Conservation (phyloP, 2,888 invertebrate genomes). For the Graphium colonna region DNA sequence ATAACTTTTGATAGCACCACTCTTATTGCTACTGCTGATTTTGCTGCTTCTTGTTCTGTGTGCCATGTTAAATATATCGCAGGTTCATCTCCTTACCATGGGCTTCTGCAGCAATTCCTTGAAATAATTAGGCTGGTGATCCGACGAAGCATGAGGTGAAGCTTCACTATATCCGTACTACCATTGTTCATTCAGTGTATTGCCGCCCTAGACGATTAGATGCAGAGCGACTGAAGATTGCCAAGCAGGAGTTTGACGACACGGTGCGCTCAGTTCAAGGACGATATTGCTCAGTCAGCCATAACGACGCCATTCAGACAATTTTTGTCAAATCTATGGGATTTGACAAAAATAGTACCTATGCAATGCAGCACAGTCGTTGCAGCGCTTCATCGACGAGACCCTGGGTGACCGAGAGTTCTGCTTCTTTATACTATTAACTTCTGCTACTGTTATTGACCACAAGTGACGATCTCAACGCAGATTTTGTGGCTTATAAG, state of each 20-base stretch:
- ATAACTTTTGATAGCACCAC: slow-evolving; percentile 18
- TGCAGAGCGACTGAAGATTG: not conserved
- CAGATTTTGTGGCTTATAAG: not conserved
- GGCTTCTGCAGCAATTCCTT: not conserved
- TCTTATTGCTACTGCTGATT: not conserved
- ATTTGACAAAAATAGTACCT: no score
- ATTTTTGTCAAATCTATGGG: no score
- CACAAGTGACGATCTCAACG: not conserved
- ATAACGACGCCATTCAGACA: no score
- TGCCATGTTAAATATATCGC: slow-evolving; percentile 1
- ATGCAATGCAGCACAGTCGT: no score
- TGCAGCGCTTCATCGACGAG: not conserved
- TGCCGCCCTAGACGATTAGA: not conserved
- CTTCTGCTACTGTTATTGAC: not conserved
- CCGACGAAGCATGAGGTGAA: not conserved
- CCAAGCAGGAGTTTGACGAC: not conserved
- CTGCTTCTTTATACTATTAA: not conserved
- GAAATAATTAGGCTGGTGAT: not conserved
- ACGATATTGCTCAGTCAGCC: no score
- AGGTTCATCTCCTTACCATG: not conserved
- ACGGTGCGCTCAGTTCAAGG: slow-evolving; percentile 3
- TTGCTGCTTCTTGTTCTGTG: not conserved
- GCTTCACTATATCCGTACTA: not conserved
- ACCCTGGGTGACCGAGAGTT: not conserved
- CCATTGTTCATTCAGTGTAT: not conserved